These are phyloP conservation scores for Zaprionus obscuricornis DNA, from an alignment of 2,888 invertebrate species.

Conservation along the genomic window DNA sequence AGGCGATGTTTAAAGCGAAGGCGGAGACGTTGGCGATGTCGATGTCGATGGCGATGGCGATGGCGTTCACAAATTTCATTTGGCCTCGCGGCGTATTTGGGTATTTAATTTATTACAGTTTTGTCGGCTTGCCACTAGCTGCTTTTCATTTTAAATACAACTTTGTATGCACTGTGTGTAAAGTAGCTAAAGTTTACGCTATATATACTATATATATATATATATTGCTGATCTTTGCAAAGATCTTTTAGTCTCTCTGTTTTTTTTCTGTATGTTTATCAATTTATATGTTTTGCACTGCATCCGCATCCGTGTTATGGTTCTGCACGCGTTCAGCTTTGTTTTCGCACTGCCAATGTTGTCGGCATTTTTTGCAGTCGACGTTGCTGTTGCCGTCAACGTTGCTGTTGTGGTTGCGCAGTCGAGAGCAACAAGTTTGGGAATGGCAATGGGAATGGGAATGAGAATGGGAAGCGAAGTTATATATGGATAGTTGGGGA, in stretches of 20 bases:
- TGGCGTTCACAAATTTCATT: conserved; percentile 59
- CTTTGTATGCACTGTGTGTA: conserved; percentile 39
- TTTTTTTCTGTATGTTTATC: neutral
- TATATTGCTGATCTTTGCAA: conserved; percentile 32
- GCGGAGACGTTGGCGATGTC: too few species aligned
- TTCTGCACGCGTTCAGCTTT: conserved; percentile 79
- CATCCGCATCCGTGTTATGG: conserved; percentile 54
- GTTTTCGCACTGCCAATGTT: conserved; percentile 74
- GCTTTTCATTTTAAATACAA: conserved; percentile 37
- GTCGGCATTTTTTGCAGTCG: conserved; percentile 44
- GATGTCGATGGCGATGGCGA: conserved; percentile 13
- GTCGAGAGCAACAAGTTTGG: conserved; percentile 50
- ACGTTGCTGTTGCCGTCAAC: conserved; percentile 13
- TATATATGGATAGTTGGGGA: neutral
- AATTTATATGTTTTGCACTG: conserved; percentile 28
- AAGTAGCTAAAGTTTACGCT: conserved; percentile 35
- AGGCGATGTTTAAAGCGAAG: neutral
- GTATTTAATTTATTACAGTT: conserved; percentile 78
- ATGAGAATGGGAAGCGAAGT: conserved; percentile 8
- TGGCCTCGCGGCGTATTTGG: conserved; percentile 65
- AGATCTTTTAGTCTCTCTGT: too few species aligned
- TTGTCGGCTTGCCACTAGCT: conserved; percentile 71
- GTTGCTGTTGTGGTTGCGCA: too few species aligned
- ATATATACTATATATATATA: too few species aligned
- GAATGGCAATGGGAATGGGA: conserved; percentile 30